Conservation (phyloP, 2,888 invertebrate species). For the Ellobium chinense region DNA sequence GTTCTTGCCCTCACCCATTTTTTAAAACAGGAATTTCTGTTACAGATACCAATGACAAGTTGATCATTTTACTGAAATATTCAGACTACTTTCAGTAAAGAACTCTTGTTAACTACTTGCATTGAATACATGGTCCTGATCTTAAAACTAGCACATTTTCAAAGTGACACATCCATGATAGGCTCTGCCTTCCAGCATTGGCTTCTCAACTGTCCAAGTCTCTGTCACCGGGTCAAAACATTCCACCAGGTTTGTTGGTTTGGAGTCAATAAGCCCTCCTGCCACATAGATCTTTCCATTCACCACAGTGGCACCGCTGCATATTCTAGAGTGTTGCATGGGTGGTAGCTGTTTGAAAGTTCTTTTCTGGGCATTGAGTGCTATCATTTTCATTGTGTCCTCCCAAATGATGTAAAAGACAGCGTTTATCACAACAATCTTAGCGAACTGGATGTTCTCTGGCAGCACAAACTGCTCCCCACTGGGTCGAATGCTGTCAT, state of each 20-base stretch:
- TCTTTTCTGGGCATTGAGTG: slow-evolving; percentile 73
- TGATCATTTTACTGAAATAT: too few relatives aligned
- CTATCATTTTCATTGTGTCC: slow-evolving; percentile 74
- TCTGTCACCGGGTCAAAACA: slow-evolving; percentile 74
- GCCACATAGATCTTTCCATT: slow-evolving; percentile 74
- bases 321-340: slow-evolving; percentile 67
- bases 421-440: slow-evolving; percentile 73
- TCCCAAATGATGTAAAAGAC: slow-evolving; percentile 79
- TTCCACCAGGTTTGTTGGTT: slow-evolving; percentile 71
- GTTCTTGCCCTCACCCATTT: too few relatives aligned
- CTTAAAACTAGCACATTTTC: slow-evolving; percentile 69
- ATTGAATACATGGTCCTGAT: too few relatives aligned
- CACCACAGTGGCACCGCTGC: slow-evolving; percentile 72
- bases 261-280: slow-evolving; percentile 71
- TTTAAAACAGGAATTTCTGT: too few relatives aligned
- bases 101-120: too few relatives aligned
- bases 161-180: slow-evolving; percentile 76
- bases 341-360: slow-evolving; percentile 73
- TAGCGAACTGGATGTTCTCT: slow-evolving; percentile 72
- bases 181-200: slow-evolving; percentile 68
- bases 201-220: slow-evolving; percentile 70
- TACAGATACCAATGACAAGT: too few relatives aligned
- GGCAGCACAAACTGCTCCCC: slow-evolving; percentile 77
- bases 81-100: too few relatives aligned
- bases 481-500: slow-evolving; percentile 62